Evolutionary conservation across 2,797 vertebrate species (phyloP), one percentile per base, ranked within the genome.

Genomic region (Mionectes olivaceus): DNA sequence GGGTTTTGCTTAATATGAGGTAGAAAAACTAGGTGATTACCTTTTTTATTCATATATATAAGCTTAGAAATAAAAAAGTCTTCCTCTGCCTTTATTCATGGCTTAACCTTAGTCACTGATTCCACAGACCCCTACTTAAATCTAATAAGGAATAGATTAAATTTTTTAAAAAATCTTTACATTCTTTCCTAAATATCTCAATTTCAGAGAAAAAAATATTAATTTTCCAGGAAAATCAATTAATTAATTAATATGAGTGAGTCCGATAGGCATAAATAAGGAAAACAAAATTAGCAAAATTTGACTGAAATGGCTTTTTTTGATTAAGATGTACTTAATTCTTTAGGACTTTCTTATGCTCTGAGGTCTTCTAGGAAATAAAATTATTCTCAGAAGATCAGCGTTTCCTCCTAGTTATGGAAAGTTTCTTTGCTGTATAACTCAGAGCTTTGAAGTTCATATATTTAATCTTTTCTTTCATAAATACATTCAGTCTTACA

Each of bases 401-500:
- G 7, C 1, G 5, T 86, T 96, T 92, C 41, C 9, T 28, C 12
- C 23, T 69, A 50, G 61, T 61, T 92, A 78, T 25, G 28, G 39
- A 61, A 83, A 71, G 46, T 75, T 92, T 85, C 65, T 70, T 85
- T 93, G 19, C 69, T 57, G 5, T 75, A 41, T 65, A 75, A 92
- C 46, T 92, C 69, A 92, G 43, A 69, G n/a, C 49, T 89, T 87
- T 95, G 78, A 93, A 83, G 35, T 75, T 92, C 30, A 43, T 87
- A 24, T 74, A 85, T 82, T 87, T 60, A 69, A 37, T 68, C 6
- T 71, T 84, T 77, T 91, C 39, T 67, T 87, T 89, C 71, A 61
- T 77, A 30, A 10, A 47, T 39, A 11, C 24, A 65, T 91, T 83
- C 33, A 64, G 21, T 80, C 24, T 57, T 86, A 35, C 11, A 85